Percentiles rank a stretch among this genome's conserved stretches.
phyloP scores from a whole-genome alignment of 2,113 vertebrate genomes.

The Phalacrocorax carbo region DNA sequence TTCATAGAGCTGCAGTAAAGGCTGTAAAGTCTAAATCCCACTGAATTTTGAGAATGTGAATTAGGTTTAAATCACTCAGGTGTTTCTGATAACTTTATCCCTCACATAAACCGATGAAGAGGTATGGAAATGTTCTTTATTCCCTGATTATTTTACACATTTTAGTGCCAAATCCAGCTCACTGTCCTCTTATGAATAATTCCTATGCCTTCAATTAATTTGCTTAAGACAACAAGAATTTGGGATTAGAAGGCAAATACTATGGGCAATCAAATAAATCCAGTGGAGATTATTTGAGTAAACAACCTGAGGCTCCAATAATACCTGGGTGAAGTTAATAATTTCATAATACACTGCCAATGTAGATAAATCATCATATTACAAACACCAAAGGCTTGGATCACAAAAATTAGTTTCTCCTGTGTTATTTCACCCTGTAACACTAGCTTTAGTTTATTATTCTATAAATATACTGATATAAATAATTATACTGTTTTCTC shows the following conservation, averaged over 20 bases:
- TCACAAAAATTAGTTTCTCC: background rate
- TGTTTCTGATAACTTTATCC: slow-evolving; percentile 32
- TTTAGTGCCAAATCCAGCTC: slow-evolving; percentile 27
- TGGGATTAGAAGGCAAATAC: slow-evolving; percentile 32
- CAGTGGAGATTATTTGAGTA: background rate
- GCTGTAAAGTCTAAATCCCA: slow-evolving; percentile 14
- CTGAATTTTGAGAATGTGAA: background rate
- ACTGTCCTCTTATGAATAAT: background rate
- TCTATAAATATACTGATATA: background rate
- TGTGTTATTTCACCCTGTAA: background rate
- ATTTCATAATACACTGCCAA: background rate
- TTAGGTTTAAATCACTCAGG: background rate
- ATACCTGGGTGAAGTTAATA: background rate
- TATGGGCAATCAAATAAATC: background rate
- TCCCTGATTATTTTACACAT: background rate
- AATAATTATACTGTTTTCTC: background rate
- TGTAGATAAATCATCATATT: background rate
- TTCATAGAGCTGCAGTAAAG: background rate
- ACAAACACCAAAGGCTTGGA: background rate
- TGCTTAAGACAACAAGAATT: slow-evolving; percentile 36
- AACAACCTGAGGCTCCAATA: background rate
- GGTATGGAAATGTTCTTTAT: background rate
- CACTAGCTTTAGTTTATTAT: background rate
- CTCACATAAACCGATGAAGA: slow-evolving; percentile 12
- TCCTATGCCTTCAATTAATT: background rate